Base-by-base conservation (phyloP, 2,113 vertebrate genomes). In the Ctenodactylus gundi region DNA sequence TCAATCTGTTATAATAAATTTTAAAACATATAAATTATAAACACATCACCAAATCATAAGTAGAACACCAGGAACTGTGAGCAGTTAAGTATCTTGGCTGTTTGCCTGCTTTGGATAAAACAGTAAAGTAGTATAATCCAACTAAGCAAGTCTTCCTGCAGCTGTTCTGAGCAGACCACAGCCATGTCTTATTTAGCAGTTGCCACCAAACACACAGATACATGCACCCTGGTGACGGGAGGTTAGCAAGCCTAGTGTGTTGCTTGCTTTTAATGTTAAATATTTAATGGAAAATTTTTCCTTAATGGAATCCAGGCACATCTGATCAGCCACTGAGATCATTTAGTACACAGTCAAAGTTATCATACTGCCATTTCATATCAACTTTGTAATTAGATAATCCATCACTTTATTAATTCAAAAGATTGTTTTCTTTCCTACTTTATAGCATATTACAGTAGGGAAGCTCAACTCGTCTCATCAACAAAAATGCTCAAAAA, bases 321-420 rank as follows among this genome's bases (percentile, higher is more conserved):
- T 95, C 88, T 95, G 93, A 96, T 94, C 93, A 96, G 94, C 95
- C 90, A 96, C 88, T 84, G 62, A 78, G 73, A 97, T 94, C 87
- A 94, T 90, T 93, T 81, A 94, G 95, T 64, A 96, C 91, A 88
- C 20, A 95, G 90, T 93, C 92, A 91, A 95, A 93, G 95, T 97
- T 96, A 96, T 84, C 89, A 90, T 58, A 86, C 68, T 41, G 92
- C 77, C 76, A 92, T 94, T 97, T 90, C 92, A 94, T 90, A 96
- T 92, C 93, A 94, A 88, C 85, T 97, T 89, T 94, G 77, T 97
- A 97, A 97, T 97, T 96, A 97, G 94, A 89, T 96, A 95, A 97
- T 97, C 83, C 95, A 97, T 97, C 97, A 97, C 85, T 96, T 97
- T 96, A 94, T 90, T 97, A 97, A 96, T 97, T 97, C 94, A 97